Evolutionary conservation across 2,888 invertebrate species (phyloP).

Genomic region (Ethmia dodecea): DNA sequence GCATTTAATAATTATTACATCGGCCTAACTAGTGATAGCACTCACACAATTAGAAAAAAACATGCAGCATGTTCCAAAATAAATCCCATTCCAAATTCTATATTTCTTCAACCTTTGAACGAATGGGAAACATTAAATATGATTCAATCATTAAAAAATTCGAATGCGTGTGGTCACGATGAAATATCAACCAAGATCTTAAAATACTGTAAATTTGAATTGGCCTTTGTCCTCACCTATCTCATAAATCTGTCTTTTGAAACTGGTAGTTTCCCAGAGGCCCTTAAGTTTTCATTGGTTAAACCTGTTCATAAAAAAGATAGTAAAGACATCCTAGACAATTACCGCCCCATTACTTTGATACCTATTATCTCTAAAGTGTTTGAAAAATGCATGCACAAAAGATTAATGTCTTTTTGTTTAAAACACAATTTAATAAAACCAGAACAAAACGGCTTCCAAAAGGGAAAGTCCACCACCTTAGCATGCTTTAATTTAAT

Average conservation of each 20-base stretch:
- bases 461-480: constrained; percentile 12
- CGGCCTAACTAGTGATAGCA: not conserved
- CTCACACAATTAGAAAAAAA: not conserved
- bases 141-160: constrained; percentile 1
- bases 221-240: constrained; percentile 1
- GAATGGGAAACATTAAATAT: not conserved
- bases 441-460: constrained; percentile 11
- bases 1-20: constrained; percentile 5
- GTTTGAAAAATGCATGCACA: constrained; percentile 9
- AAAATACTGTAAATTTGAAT: constrained; percentile 2
- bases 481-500: constrained; percentile 7
- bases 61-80: not conserved
- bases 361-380: constrained; percentile 9
- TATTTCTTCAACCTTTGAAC: not conserved
- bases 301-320: constrained; percentile 7
- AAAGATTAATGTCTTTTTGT: not conserved
- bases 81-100: not conserved
- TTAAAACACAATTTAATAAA: constrained; percentile 3
- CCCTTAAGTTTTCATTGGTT: constrained; percentile 3
- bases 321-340: not conserved
- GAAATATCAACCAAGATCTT: constrained; percentile 6
- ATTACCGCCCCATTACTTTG: constrained; percentile 5
- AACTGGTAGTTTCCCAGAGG: constrained; percentile 2
- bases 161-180: constrained; percentile 6
- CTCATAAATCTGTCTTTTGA: constrained; percentile 8